Conservation (phyloP, 1,140 invertebrate species). For the Drosophila bifasciata region DNA sequence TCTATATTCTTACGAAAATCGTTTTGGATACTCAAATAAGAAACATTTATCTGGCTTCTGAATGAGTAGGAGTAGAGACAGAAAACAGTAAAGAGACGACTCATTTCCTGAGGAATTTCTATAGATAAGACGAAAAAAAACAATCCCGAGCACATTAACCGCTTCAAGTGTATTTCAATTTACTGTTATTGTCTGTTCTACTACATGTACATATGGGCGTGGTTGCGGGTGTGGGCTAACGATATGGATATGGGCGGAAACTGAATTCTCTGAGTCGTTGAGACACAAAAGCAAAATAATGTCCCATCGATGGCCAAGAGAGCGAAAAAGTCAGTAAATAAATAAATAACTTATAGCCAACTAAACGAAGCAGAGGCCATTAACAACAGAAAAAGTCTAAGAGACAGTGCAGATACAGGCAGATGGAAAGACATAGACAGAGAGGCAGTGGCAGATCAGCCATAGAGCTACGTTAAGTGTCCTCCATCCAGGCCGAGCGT, state of each 20-base stretch:
- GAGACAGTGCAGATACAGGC: conserved; percentile 3
- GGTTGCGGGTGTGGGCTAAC: not conserved
- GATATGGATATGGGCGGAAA: conserved; percentile 4
- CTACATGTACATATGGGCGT: conserved; percentile 36
- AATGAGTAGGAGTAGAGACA: too few relatives aligned
- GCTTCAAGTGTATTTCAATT: conserved; percentile 64
- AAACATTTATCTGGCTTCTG: too few relatives aligned
- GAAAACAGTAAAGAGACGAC: not conserved
- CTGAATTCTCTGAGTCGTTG: conserved; percentile 18
- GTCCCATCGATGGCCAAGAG: conserved; percentile 43
- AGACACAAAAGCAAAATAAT: conserved; percentile 55
- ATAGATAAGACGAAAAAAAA: conserved; percentile 19
- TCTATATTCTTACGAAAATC: too few relatives aligned
- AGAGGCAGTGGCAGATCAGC: conserved; percentile 5
- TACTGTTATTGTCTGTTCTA: conserved; percentile 59
- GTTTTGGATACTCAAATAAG: too few relatives aligned
- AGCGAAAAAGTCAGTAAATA: conserved; percentile 53
- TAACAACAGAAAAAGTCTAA: conserved; percentile 37
- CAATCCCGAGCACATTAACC: conserved; percentile 32
- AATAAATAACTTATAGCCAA: conserved; percentile 78
- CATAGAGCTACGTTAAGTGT: conserved; percentile 44
- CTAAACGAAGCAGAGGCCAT: conserved; percentile 57
- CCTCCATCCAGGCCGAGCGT: conserved; percentile 9
- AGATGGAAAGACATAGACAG: too few relatives aligned
- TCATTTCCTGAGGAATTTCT: conserved; percentile 1